Evolutionary conservation across 2,797 vertebrate species (phyloP).

Genomic region (Sebastes minor): DNA sequence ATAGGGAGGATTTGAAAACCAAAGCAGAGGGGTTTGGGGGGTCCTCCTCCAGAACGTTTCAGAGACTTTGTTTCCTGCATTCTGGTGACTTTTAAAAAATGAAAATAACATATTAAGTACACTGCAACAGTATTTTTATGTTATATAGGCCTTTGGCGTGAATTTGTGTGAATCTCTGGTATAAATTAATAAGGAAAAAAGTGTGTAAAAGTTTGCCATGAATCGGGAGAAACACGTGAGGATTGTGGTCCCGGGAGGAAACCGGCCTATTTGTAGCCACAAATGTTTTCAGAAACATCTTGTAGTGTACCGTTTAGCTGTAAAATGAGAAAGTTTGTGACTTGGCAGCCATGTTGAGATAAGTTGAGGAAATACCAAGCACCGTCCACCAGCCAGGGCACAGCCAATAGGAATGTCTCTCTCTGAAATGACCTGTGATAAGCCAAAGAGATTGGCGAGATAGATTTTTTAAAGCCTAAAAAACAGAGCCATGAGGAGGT

Average conservation of each 20-base stretch:
- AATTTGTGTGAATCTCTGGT: not conserved
- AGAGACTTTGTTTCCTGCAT: not conserved
- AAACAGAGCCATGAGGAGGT: too few species aligned
- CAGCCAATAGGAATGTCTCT: not conserved
- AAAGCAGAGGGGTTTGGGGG: not conserved
- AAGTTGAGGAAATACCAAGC: not conserved
- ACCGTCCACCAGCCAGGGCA: not conserved
- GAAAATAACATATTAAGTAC: not conserved
- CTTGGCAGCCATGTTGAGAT: not conserved
- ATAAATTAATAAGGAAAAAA: not conserved
- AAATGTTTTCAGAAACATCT: not conserved
- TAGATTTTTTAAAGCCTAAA: too few species aligned
- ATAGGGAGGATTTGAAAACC: not conserved
- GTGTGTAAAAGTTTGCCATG: not conserved
- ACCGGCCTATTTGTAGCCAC: too few species aligned
- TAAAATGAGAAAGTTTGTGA: not conserved
- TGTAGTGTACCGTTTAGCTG: not conserved
- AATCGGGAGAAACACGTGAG: not conserved
- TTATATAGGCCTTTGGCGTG: not conserved
- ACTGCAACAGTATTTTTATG: not conserved
- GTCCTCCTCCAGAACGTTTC: too few species aligned
- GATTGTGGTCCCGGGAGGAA: not conserved
- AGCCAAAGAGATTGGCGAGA: too few species aligned
- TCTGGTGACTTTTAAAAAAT: not conserved
- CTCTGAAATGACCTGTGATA: too few species aligned